These are phyloP conservation scores for Polyommatus iphigenia DNA, from an alignment of 2,888 invertebrate species.

Conservation along the genomic window DNA sequence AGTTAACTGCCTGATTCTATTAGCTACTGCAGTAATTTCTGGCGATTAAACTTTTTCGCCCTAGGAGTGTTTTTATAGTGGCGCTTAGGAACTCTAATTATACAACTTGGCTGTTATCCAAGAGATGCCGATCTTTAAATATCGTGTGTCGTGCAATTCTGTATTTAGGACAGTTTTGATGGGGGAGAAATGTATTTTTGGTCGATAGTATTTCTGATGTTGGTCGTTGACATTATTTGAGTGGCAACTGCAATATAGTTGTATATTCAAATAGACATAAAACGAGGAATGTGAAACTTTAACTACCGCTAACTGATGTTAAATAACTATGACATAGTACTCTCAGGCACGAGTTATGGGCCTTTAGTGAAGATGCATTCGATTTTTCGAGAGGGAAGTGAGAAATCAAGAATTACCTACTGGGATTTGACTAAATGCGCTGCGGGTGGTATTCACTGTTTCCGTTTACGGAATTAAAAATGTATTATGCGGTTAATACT, in stretches of 20 bases:
- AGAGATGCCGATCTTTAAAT: conserved; percentile 67
- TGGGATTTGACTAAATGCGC: no score
- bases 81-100: conserved; percentile 42
- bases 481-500: no score
- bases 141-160: conserved; percentile 68
- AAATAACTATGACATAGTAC: conserved; percentile 3
- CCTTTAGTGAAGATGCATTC: not conserved
- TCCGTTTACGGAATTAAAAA: no score
- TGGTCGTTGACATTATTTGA: conserved; percentile 32
- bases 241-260: conserved; percentile 23
- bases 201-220: conserved; percentile 37
- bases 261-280: conserved; percentile 10
- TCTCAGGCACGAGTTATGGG: not conserved
- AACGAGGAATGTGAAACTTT: not conserved
- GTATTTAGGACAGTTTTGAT: conserved; percentile 70
- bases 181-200: conserved; percentile 54
- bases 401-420: no score
- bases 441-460: no score
- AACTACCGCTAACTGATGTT: not conserved
- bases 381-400: no score
- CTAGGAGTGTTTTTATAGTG: conserved; percentile 38
- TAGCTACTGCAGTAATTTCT: conserved; percentile 6
- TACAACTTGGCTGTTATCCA: conserved; percentile 58
- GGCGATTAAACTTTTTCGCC: conserved; percentile 21
- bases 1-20: conserved; percentile 12